These are phyloP conservation scores for Delphinus delphis DNA, from an alignment of 2,113 vertebrate species.

Conservation along the genomic window DNA sequence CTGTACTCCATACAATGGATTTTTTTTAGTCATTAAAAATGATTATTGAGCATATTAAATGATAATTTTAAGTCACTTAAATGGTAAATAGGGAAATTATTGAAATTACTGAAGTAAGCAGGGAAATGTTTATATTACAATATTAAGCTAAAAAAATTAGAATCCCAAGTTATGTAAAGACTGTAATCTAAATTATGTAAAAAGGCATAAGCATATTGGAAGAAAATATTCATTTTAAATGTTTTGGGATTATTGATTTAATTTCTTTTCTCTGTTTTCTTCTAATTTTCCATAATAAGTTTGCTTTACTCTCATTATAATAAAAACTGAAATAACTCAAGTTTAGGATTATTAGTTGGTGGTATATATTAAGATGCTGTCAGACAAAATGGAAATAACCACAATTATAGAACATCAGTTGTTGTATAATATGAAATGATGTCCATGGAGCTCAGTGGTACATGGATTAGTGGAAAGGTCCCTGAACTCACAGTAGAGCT, in stretches of 20 bases:
- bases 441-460: not conserved
- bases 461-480: not conserved
- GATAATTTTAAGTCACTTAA: slow-evolving; percentile 53
- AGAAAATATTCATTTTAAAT: slow-evolving; percentile 64
- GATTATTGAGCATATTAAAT: slow-evolving; percentile 38
- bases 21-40: slow-evolving; percentile 52
- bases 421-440: slow-evolving; percentile 30
- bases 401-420: slow-evolving; percentile 38
- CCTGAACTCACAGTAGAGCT: not conserved
- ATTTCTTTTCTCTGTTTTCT: slow-evolving; percentile 59
- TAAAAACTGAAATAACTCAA: slow-evolving; percentile 68
- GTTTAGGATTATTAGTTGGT: slow-evolving; percentile 63
- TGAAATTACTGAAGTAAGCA: slow-evolving; percentile 51
- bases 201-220: slow-evolving; percentile 43
- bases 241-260: slow-evolving; percentile 59
- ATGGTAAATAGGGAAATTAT: slow-evolving; percentile 30
- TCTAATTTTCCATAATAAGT: slow-evolving; percentile 62
- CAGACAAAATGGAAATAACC: slow-evolving; percentile 63
- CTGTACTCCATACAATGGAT: not conserved
- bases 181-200: slow-evolving; percentile 46
- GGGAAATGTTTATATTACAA: slow-evolving; percentile 46
- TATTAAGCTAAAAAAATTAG: not conserved
- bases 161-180: slow-evolving; percentile 40
- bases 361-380: slow-evolving; percentile 60
- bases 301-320: slow-evolving; percentile 53